phyloP scores from a whole-genome alignment of 2,797 vertebrate genomes.

The Paedocypris micromegethes region DNA sequence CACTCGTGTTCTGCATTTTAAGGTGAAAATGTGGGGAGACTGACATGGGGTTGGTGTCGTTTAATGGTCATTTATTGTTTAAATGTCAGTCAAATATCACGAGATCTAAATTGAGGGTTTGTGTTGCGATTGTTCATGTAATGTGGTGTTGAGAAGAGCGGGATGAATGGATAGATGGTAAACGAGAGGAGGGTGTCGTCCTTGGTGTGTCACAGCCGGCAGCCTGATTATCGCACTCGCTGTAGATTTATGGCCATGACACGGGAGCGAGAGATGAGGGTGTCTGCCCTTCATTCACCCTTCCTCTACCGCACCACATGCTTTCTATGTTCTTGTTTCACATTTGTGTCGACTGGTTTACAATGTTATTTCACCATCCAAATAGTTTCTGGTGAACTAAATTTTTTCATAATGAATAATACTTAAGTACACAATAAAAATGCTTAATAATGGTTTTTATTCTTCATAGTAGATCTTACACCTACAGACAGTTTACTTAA shows the following conservation, averaged over 20 bases:
- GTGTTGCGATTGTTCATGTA: neutral
- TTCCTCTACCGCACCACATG: neutral
- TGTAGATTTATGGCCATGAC: conserved; percentile 18
- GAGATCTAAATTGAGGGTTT: neutral
- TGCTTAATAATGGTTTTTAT: no score
- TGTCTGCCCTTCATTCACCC: conserved; percentile 5
- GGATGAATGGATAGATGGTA: neutral
- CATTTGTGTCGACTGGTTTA: no score
- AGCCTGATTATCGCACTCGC: conserved; percentile 17
- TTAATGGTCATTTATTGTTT: conserved; percentile 9
- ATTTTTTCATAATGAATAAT: no score
- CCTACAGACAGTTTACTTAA: no score
- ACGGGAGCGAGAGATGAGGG: neutral
- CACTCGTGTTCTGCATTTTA: neutral
- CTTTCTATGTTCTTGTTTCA: neutral
- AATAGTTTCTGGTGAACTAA: no score
- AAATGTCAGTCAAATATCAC: neutral
- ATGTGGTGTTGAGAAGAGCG: neutral
- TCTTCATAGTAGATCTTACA: no score
- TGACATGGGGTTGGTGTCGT: neutral
- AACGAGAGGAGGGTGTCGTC: neutral
- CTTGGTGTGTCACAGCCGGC: neutral
- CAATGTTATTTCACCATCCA: no score
- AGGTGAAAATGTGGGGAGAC: neutral
- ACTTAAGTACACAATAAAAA: no score